Base-by-base conservation (phyloP, 2,888 invertebrate genomes). In the Phragmatobia fuliginosa region DNA sequence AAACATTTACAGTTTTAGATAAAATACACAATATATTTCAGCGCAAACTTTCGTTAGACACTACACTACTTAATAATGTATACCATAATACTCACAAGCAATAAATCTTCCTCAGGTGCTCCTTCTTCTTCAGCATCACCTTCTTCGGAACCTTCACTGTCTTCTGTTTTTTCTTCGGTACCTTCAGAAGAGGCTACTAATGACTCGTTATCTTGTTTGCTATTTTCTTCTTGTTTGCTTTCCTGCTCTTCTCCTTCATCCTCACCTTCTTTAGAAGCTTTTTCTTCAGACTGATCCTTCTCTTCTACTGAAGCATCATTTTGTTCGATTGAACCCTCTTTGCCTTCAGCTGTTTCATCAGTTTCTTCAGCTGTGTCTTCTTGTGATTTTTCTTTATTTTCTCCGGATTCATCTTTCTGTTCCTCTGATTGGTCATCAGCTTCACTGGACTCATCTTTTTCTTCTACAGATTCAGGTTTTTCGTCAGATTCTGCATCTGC, bases 71-170 rank as follows among this genome's bases (percentile, higher is more conserved):
- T 18, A 18, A 49, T 49, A 49, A 49, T 16, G 49, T 49, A 10
- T 49, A n/a, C n/a, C 10, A 8, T 49, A 14, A n/a, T 59, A 84
- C 91, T 88, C 90, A 96, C 96, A 91, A 96, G 93, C 77, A 96
- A 92, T 79, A 96, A 90, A 81, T 96, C 97, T 88, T 97, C 96
- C 88, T 96, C 96, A n/a, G 96, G 96, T 28, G 95, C 94, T 73
- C 95, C 96, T 77, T 94, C 94, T 70, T 93, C 93, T 32, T 68
- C 68, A 7, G 32, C 28, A 70, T 74, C 76, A 14, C 71, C 71
- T 66, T 74, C 80, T 62, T 79, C 74, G 62, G 73, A 68, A 63
- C 78, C 83, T 63, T 63, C 41, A 28, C 21, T 21, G n/a, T 70
- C 72, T 63, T 65, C 68, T 49, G 80, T 41, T 60, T 60, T 65